Evolutionary conservation across 2,113 vertebrate genomes (phyloP), one percentile per base, ranked within the genome.

Genomic region (Pluvianellus socialis): DNA sequence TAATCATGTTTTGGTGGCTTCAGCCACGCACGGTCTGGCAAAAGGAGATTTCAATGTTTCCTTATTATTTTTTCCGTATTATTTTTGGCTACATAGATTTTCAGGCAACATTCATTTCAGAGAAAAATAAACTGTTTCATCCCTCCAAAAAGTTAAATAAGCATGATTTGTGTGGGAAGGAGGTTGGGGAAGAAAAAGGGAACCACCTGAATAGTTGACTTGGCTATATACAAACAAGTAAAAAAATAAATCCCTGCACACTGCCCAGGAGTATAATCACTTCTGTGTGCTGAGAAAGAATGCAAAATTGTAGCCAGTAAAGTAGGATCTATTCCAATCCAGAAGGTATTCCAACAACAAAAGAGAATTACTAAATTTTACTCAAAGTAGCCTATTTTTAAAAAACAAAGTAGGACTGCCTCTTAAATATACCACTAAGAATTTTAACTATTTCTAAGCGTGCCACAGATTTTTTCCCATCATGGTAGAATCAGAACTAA

Each of bases 401-500:
- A 56, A 94, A 90, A 96, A 82, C 49, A 72, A 96, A 83, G 30
- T 53, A 92, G 10, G 63, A 73, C 65, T 58, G 56, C 21, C 56
- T 86, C 89, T 88, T 89, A 90, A 94, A 58, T 45, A 20, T 49
- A 77, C 77, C 68, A 55, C 59, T 88, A 96, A 81, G 65, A 89
- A 95, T 20, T 77, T 26, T 76, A 94, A 94, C 63, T 71, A 35
- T 94, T 97, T 75, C 76, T 86, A 79, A 94, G 63, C 23, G 11
- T 70, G 70, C 86, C 90, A 85, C 71, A 65, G 82, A 79, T 11
- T 65, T 81, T 52, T 90, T 90, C 79, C 86, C 68, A 61, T 70
- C 33, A 49, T 15, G 62, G 82, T 45, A 86, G 58, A 96, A 95
- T 80, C 77, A 94, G 96, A 97, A 90, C 77, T 87, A 93, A 95